Evolutionary conservation across 2,888 invertebrate species (phyloP), one percentile per base, ranked within the genome.

Genomic region (Brachylomia viminalis): DNA sequence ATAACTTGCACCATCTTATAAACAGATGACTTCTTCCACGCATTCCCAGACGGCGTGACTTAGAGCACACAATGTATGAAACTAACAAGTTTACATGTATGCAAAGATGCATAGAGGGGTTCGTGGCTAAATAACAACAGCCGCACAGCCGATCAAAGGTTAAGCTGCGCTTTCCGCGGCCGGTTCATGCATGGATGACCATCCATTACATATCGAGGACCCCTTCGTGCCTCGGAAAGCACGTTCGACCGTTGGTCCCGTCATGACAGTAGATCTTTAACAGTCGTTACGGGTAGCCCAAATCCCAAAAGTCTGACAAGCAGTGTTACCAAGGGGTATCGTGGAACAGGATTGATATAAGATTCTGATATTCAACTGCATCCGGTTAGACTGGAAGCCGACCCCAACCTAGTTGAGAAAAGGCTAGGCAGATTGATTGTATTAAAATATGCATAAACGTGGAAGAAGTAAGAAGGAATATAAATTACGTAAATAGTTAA

Each of bases 1-100:
- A 71, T 82, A 83, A 83, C 69, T 73, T 77, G 56, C 38, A 49
- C 47, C 67, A 49, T 72, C 74, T 82, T 65, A 74, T 82, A 83
- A 83, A 83, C 80, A 83, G 38, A 75, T 79, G 80, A 71, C 65
- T 61, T 80, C 73, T 68, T 47, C 42, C 27, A 49, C 68, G 64
- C 76, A 81, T 77, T 81, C 77, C 61, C 73, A 77, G 71, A 72
- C 73, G 33, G 72, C 62, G 49, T 27, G 75, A 62, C 49, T 79
- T 68, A 49, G 70, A 45, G 15, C 5, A 78, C 5, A 78, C 62
- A 76, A 68, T 69, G 72, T 78, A 58, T 58, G 47, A 42, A 69
- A 76, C 49, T 72, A 81, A 72, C 59, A 68, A 65, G 27, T 64
- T 79, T 62, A 59, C 38, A 62, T 59, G 47, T 49, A 30, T 65